Base-by-base conservation (phyloP, 2,888 invertebrate genomes). In the Spodoptera exigua region DNA sequence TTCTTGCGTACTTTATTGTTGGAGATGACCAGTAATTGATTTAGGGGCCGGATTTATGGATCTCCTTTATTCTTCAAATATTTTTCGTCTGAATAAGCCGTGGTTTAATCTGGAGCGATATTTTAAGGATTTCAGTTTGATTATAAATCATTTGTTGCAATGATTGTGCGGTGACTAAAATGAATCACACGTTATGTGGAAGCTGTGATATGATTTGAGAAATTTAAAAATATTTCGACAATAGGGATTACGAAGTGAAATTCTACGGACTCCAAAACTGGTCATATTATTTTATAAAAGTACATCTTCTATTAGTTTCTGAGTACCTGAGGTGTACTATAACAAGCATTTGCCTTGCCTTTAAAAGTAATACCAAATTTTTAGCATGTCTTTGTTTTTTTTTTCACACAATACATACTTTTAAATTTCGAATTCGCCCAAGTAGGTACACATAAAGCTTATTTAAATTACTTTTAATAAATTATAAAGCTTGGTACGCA, bases 1-100 rank as follows among this genome's bases (percentile, higher is more conserved):
- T 89, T 87, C 86, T 83, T 81, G 77, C 84, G 80, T 88, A 88
- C 85, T 88, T 91, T 92, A 91, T 90, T 89, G 89, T 86, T 85
- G 79, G 81, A 77, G 82, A 83, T 83, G 86, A 80, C 83, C 67
- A 41, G 85, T 89, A 89, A 90, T 90, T 91, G 89, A 92, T 91
- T 90, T 85, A 80, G 81, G 79, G 76, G 66, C 70, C 66, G 61
- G 72, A 89, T 89, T 89, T 86, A 89, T 86, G 75, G 74, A 61
- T 75, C 69, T 74, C 76, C 79, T 76, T 74, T 78, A 76, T 64
- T 74, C 51, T 52, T 43, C 40, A 18, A 49, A 45, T 62, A 40
- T 52, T 55, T 49, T 17, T 35, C 3, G 47, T 40, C 12, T 57
- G 59, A 77, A 12, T 58, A 35, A 60, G 45, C 46, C 44, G 14